Evolutionary conservation across 53 echinoderm and acorn worm species (phyloP).

Genomic region (Mesocentrotus franciscanus): DNA sequence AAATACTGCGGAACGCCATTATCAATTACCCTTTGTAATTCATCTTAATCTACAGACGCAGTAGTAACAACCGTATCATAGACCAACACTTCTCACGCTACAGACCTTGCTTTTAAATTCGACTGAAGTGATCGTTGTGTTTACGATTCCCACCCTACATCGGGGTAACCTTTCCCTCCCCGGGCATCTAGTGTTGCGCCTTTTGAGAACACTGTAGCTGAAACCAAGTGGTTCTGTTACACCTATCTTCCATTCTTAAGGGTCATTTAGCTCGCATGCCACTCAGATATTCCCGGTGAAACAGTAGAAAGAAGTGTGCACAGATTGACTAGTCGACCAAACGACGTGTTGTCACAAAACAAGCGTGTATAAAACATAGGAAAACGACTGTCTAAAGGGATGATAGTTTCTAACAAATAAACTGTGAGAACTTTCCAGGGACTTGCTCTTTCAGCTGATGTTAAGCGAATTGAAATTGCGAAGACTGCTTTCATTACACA

Average conservation of each 20-base stretch:
- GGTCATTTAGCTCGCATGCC: background rate
- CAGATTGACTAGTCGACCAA: background rate
- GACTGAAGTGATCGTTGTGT: background rate
- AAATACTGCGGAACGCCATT: background rate
- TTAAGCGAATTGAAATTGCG: too few species aligned
- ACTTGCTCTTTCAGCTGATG: too few species aligned
- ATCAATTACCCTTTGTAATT: background rate
- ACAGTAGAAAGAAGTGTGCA: background rate
- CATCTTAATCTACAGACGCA: background rate
- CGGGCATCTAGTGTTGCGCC: background rate
- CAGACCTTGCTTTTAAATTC: background rate
- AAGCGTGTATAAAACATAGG: background rate
- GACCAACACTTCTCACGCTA: background rate
- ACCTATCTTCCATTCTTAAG: background rate
- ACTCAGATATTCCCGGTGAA: slow-evolving; percentile 4
- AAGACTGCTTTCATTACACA: too few species aligned
- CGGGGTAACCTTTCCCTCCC: background rate
- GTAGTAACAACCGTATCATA: background rate
- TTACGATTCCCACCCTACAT: background rate
- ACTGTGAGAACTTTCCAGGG: too few species aligned
- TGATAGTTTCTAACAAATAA: background rate
- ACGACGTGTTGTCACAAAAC: background rate
- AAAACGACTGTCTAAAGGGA: background rate
- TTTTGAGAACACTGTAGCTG: background rate
- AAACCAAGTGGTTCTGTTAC: background rate